phyloP scores from a whole-genome alignment of 2,113 vertebrate genomes.

The Cardinalis cardinalis region DNA sequence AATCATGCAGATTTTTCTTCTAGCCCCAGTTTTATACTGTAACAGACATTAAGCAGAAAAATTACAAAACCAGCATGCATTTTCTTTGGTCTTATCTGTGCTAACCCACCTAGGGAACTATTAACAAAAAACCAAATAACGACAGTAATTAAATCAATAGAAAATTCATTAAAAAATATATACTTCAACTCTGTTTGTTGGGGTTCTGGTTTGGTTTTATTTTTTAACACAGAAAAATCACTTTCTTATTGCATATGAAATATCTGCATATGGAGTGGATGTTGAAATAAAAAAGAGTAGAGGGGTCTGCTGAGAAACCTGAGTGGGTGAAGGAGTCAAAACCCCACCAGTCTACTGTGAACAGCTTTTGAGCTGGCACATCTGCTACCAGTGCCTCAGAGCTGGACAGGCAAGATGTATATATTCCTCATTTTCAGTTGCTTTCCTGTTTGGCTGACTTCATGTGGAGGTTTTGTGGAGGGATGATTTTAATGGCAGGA shows the following conservation, averaged over 20 bases:
- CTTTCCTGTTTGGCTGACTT: constrained; percentile 4
- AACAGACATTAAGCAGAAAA: not conserved
- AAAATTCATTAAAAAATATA: not conserved
- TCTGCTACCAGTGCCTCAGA: not conserved
- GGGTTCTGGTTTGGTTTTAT: not conserved
- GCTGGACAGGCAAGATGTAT: not conserved
- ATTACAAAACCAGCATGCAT: not conserved
- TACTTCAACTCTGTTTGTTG: not conserved
- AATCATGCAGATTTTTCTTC: not conserved
- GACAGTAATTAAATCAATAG: not conserved
- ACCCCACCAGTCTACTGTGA: rapidly evolving
- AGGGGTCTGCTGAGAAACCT: not conserved
- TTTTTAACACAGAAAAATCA: not conserved
- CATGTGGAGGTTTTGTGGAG: not conserved
- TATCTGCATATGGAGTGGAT: not conserved
- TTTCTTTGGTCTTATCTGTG: not conserved
- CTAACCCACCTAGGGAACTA: not conserved
- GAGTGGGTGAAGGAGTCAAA: not conserved
- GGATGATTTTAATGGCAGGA: constrained; percentile 31
- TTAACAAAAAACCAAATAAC: not conserved
- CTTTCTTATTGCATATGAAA: not conserved
- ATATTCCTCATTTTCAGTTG: not conserved
- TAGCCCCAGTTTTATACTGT: not conserved
- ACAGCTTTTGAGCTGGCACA: not conserved
- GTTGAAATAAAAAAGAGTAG: not conserved